phyloP scores from a whole-genome alignment of 2,888 invertebrate species.

The Synanthedon myopaeformis region DNA sequence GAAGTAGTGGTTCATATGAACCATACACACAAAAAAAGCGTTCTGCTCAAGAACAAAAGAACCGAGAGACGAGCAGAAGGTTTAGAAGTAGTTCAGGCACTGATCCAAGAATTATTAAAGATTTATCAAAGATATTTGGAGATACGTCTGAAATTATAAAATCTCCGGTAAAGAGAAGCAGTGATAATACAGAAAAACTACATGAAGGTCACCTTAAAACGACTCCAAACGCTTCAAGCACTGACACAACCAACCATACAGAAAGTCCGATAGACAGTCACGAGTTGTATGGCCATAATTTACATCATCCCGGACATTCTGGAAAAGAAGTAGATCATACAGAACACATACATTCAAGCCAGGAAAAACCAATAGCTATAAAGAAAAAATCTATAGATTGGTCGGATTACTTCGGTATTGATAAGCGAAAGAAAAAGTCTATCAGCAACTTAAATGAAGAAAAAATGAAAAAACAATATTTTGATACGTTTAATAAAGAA shows the following conservation, averaged over 20 bases:
- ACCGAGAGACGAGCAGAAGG: slow-evolving; percentile 35
- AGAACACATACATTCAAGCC: slow-evolving; percentile 1
- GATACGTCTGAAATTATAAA: slow-evolving; percentile 42
- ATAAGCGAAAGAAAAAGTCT: slow-evolving; percentile 79
- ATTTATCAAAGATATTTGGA: slow-evolving; percentile 76
- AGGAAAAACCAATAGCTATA: slow-evolving; percentile 64
- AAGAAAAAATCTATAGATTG: slow-evolving; percentile 88
- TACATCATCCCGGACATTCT: slow-evolving; percentile 38
- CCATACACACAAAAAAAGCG: slow-evolving; percentile 39
- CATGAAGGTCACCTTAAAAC: slow-evolving; percentile 5
- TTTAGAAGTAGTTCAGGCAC: slow-evolving; percentile 67
- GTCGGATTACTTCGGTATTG: slow-evolving; percentile 89
- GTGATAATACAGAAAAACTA: slow-evolving; percentile 35
- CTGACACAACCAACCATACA: slow-evolving; percentile 19
- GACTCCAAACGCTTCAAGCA: slow-evolving; percentile 21
- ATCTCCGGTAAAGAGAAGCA: slow-evolving; percentile 67
- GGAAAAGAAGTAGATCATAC: slow-evolving; percentile 25
- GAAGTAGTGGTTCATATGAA: slow-evolving; percentile 65
- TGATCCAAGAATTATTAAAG: slow-evolving; percentile 77
- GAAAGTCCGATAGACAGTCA: slow-evolving; percentile 30
- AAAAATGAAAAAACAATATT: slow-evolving; percentile 51
- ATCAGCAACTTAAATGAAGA: slow-evolving; percentile 51
- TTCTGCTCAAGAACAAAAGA: slow-evolving; percentile 36
- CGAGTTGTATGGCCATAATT: slow-evolving; percentile 36
- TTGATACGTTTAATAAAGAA: slow-evolving; percentile 56